A percentile compares a stretch with the other conserved stretches of the same genome.
Conservation (phyloP, 2,888 invertebrate species). For the Ypsolopha scabrella region DNA sequence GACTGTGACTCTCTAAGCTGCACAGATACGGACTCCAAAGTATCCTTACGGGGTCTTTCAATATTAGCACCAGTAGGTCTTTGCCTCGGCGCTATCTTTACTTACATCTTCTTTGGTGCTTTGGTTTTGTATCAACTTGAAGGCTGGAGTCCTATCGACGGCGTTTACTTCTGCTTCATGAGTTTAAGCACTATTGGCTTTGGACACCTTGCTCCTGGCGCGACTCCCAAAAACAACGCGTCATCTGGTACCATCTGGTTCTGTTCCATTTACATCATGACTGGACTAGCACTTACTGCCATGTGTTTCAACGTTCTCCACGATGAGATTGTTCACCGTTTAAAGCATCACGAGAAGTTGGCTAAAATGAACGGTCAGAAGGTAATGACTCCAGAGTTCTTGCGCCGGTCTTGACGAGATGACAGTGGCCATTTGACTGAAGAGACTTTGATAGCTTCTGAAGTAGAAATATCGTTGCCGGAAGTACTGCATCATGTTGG, state of each 20-base stretch:
- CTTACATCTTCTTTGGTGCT: slow-evolving; percentile 93
- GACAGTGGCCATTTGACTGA: slow-evolving; percentile 51
- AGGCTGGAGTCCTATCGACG: slow-evolving; percentile 92
- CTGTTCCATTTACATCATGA: slow-evolving; percentile 90
- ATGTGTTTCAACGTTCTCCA: slow-evolving; percentile 93
- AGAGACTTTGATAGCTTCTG: slow-evolving; percentile 51
- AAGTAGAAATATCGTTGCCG: slow-evolving; percentile 48
- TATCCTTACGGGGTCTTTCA: slow-evolving; percentile 78
- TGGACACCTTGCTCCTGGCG: slow-evolving; percentile 86
- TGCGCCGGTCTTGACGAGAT: slow-evolving; percentile 64
- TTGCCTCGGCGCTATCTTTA: slow-evolving; percentile 89
- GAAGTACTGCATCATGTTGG: slow-evolving; percentile 59
- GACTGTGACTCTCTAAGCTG: slow-evolving; percentile 71
- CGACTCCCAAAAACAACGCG: slow-evolving; percentile 57
- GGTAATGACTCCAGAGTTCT: slow-evolving; percentile 50
- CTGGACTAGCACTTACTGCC: slow-evolving; percentile 88
- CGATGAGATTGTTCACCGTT: slow-evolving; percentile 86
- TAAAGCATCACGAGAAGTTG: slow-evolving; percentile 72
- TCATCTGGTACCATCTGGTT: slow-evolving; percentile 85
- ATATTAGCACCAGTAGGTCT: slow-evolving; percentile 91
- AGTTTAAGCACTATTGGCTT: slow-evolving; percentile 94
- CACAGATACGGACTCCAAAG: slow-evolving; percentile 76
- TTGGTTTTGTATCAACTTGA: slow-evolving; percentile 90
- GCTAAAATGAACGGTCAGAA: slow-evolving; percentile 48
- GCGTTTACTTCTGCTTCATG: slow-evolving; percentile 96